phyloP scores from a whole-genome alignment of 2,113 vertebrate species.

The Leucosticte australis region DNA sequence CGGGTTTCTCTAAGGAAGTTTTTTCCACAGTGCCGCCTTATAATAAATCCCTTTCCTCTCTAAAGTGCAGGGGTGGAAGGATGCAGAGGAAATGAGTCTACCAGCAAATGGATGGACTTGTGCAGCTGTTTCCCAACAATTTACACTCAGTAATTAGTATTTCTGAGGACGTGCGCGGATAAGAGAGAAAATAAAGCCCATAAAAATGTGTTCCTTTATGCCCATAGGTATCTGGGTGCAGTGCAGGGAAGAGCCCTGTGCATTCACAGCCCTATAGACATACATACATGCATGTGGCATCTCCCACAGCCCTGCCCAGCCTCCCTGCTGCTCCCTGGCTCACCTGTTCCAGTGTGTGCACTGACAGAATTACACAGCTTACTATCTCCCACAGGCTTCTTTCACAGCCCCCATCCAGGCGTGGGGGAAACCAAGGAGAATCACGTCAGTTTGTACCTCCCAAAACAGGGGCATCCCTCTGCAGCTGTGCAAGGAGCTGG shows the following conservation, averaged over 20 bases:
- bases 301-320: background rate
- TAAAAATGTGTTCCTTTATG: background rate
- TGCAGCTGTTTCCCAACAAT: slow-evolving; percentile 4
- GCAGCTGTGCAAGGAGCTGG: background rate
- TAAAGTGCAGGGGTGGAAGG: slow-evolving; percentile 14
- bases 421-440: background rate
- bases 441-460: background rate
- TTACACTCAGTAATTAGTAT: background rate
- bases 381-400: background rate
- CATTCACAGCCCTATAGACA: accelerated
- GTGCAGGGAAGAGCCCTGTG: background rate
- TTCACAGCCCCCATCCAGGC: too few relatives aligned
- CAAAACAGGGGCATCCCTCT: accelerated
- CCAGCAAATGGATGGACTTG: background rate
- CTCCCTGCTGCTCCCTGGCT: background rate
- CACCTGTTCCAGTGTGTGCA: background rate
- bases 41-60: slow-evolving; percentile 40
- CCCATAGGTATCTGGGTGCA: accelerated
- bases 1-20: slow-evolving; percentile 42
- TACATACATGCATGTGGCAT: background rate
- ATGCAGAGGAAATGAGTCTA: background rate
- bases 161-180: background rate
- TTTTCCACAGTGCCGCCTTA: slow-evolving; percentile 24
- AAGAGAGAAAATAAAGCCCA: background rate
- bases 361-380: background rate